phyloP scores from a whole-genome alignment of 2,113 vertebrate species.

The Nothobranchius furzeri region DNA sequence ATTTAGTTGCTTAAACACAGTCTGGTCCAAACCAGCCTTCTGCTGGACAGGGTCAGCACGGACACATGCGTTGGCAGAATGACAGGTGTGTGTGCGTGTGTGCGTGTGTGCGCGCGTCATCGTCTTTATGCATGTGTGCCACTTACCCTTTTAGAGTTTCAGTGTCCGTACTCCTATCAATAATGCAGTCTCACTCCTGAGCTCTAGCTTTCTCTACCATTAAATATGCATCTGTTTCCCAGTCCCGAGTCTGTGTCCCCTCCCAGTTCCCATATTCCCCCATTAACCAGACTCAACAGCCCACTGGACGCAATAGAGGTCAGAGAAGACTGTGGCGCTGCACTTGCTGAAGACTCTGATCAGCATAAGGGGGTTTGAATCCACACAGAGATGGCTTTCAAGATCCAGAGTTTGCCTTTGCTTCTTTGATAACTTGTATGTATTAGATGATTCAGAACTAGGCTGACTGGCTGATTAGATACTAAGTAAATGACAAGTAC shows the following conservation, averaged over 20 bases:
- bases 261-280: slow-evolving; percentile 49
- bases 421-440: too few relatives aligned
- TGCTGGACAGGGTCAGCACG: slow-evolving; percentile 2
- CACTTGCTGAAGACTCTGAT: slow-evolving; percentile 13
- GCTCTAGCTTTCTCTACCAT: slow-evolving; percentile 64
- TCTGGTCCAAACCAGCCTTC: slow-evolving; percentile 2
- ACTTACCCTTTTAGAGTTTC: slow-evolving; percentile 57
- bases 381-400: background rate
- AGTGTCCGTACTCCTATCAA: slow-evolving; percentile 66
- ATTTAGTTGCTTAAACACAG: slow-evolving; percentile 8
- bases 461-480: background rate
- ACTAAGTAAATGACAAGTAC: too few relatives aligned
- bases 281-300: slow-evolving; percentile 11
- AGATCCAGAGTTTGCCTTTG: too few relatives aligned
- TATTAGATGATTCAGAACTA: too few relatives aligned
- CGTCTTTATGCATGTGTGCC: slow-evolving; percentile 16
- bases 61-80: slow-evolving; percentile 38
- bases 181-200: slow-evolving; percentile 71
- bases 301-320: slow-evolving; percentile 24
- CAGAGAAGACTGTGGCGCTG: background rate
- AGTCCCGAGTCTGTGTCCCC: slow-evolving; percentile 51
- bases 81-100: slow-evolving; percentile 48
- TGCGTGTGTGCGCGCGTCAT: slow-evolving; percentile 10
- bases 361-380: slow-evolving; percentile 1
- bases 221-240: slow-evolving; percentile 75